Conservation (phyloP, 2,113 vertebrate species). For the Poeciliopsis retropinna region DNA sequence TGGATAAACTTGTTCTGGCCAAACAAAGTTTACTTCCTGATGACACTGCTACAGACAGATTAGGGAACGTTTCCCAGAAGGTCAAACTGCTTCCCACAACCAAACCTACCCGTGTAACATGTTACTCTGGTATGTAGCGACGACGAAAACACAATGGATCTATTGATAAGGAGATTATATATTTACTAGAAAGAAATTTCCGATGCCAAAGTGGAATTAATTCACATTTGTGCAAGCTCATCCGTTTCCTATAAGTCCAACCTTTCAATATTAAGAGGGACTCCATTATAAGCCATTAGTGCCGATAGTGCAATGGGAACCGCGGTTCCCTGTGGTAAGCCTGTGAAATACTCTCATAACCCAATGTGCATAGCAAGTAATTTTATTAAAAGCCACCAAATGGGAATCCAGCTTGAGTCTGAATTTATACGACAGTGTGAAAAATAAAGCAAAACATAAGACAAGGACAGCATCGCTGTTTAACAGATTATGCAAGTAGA, state of each 20-base stretch:
- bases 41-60: neutral
- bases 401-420: constrained; percentile 28
- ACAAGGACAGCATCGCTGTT: constrained; percentile 10
- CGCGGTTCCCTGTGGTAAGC: neutral
- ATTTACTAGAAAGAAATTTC: neutral
- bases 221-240: constrained; percentile 2
- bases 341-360: constrained; percentile 12
- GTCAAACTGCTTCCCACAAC: neutral
- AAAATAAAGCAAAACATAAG: neutral
- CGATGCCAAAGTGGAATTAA: constrained; percentile 3
- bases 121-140: neutral
- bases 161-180: neutral
- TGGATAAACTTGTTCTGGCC: constrained; percentile 32
- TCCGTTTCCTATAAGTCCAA: constrained; percentile 14
- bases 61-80: neutral
- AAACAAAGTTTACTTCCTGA: constrained; percentile 25
- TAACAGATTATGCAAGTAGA: neutral
- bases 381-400: constrained; percentile 36
- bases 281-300: constrained; percentile 48
- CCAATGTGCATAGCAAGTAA: constrained; percentile 36
- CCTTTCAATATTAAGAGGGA: constrained; percentile 30
- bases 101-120: neutral
- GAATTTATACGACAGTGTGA: constrained; percentile 3
- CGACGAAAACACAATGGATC: neutral
- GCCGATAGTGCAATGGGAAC: constrained; percentile 11